These are phyloP conservation scores for Phenganax stokvisi DNA, from an alignment of 92 coral and sea anemone species.

Conservation along the genomic window DNA sequence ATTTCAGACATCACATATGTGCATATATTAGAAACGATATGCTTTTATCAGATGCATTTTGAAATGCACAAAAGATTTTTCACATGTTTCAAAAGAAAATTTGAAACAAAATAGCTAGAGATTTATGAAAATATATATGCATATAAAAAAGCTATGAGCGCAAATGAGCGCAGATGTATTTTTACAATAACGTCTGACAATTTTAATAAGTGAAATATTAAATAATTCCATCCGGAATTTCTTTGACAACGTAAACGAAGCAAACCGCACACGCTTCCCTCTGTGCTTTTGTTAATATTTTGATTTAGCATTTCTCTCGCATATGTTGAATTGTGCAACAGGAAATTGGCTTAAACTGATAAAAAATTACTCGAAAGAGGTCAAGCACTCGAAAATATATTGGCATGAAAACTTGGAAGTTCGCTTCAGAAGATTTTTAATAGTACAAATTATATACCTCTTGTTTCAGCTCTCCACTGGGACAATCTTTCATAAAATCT, in stretches of 20 bases:
- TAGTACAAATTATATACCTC: constrained; percentile 51
- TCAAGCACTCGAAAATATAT: not conserved
- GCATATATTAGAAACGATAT: constrained; percentile 17
- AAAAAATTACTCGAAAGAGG: not conserved
- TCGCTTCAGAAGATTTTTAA: not conserved
- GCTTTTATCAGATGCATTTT: constrained; percentile 15
- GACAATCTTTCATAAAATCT: constrained; percentile 99
- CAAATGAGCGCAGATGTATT: not conserved
- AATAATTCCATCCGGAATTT: constrained; percentile 12
- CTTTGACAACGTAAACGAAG: not conserved
- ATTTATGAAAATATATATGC: too few relatives aligned
- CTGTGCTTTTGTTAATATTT: constrained; percentile 1
- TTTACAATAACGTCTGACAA: not conserved
- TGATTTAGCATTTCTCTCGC: not conserved
- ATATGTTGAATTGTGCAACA: not conserved
- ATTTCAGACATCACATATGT: not conserved
- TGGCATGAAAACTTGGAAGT: not conserved
- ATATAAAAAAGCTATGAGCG: not conserved
- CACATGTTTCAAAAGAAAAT: not conserved
- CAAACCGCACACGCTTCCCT: not conserved
- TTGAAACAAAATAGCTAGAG: too few relatives aligned
- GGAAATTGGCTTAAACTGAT: not conserved
- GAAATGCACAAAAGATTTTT: not conserved
- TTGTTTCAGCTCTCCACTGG: constrained; percentile 92
- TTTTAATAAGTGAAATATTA: constrained; percentile 11